Evolutionary conservation across 2,113 vertebrate genomes (phyloP).

Genomic region (Gorilla gorilla): DNA sequence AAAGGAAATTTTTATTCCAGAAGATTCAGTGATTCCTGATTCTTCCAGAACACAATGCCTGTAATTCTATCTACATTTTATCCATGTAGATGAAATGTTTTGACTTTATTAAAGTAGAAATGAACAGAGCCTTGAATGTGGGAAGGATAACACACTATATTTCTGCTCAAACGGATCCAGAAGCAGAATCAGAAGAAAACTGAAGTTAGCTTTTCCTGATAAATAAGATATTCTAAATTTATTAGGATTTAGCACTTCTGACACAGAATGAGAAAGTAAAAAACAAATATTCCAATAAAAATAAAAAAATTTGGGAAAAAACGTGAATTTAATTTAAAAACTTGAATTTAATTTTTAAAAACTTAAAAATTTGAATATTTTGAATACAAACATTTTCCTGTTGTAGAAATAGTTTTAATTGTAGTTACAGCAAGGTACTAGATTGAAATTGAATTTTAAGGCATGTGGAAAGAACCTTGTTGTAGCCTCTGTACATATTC

Average conservation of each 20-base stretch:
- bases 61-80: neutral
- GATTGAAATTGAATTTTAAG: neutral
- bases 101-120: slow-evolving; percentile 52
- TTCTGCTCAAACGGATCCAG: neutral
- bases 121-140: neutral
- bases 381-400: neutral
- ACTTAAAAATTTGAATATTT: neutral
- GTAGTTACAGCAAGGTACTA: neutral
- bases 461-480: neutral
- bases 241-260: neutral
- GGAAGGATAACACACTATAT: neutral
- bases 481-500: fast-evolving
- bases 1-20: neutral
- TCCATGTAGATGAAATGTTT: neutral
- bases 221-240: neutral
- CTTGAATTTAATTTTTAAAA: neutral
- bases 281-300: neutral
- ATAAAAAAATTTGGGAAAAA: neutral
- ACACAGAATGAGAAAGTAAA: neutral
- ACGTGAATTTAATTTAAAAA: too few relatives aligned
- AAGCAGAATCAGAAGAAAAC: neutral
- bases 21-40: neutral
- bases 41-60: neutral
- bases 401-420: neutral
- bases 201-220: neutral